phyloP scores from a whole-genome alignment of 1,140 invertebrate species.

The Idris sp. region DNA sequence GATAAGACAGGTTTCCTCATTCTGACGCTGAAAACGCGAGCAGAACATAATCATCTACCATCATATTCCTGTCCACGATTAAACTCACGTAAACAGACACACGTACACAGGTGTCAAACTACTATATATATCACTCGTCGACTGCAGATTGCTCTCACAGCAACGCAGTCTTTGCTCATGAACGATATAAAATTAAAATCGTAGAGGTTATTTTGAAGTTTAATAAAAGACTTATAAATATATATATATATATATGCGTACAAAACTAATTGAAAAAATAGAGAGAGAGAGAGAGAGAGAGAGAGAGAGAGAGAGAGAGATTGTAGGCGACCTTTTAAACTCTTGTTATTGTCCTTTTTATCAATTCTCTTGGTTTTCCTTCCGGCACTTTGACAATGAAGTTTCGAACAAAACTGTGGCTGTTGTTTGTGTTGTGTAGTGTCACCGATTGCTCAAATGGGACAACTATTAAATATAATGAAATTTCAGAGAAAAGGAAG shows the following conservation, averaged over 20 bases:
- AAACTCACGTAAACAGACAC: neutral
- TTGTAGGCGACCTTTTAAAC: neutral
- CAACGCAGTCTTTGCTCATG: no score
- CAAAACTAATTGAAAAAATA: no score
- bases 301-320: no score
- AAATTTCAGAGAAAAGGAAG: slow-evolving; percentile 80
- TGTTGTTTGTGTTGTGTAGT: slow-evolving; percentile 55
- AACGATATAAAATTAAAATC: no score
- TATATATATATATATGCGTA: no score
- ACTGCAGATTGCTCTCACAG: no score
- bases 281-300: no score
- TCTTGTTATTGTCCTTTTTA: neutral
- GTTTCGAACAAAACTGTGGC: slow-evolving; percentile 14
- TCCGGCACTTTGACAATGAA: slow-evolving; percentile 5
- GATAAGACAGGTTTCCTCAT: slow-evolving; percentile 43
- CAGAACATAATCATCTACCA: slow-evolving; percentile 15
- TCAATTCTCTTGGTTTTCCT: neutral
- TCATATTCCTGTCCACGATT: slow-evolving; percentile 12
- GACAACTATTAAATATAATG: slow-evolving; percentile 33
- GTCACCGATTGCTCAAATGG: slow-evolving; percentile 15
- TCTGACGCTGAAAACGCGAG: no score
- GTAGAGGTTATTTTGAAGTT: no score
- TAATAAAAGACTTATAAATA: no score
- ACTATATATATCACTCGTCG: neutral
- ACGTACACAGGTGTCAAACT: no score